These are phyloP conservation scores for Pantelozetes paolii DNA, from an alignment of 2,888 invertebrate species.

Conservation along the genomic window DNA sequence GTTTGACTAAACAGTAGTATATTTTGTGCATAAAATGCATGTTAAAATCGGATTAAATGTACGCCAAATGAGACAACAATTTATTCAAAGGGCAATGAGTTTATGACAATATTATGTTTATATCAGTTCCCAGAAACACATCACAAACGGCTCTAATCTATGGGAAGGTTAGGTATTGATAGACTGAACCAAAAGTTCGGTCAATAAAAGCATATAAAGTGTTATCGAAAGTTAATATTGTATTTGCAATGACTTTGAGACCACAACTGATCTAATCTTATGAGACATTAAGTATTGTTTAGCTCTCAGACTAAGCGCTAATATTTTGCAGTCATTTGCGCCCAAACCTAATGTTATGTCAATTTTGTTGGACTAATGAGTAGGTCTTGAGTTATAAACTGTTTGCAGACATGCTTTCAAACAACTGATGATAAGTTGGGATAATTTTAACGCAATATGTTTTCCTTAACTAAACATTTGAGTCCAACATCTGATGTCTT, in stretches of 20 bases:
- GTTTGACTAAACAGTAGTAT: neutral
- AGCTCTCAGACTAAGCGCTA: neutral
- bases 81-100: neutral
- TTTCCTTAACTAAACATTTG: neutral
- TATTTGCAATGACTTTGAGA: neutral
- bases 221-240: neutral
- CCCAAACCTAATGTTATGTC: neutral
- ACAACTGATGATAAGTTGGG: neutral
- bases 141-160: neutral
- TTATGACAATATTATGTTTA: neutral
- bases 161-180: neutral
- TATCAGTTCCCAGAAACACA: neutral
- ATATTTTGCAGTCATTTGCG: neutral
- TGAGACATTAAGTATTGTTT: neutral
- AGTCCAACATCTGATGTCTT: neutral
- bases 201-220: constrained; percentile 8
- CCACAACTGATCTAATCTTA: neutral
- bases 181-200: neutral
- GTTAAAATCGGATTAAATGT: neutral
- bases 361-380: constrained; percentile 15
- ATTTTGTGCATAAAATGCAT: neutral
- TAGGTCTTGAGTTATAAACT: constrained; percentile 15
- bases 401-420: neutral
- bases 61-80: neutral
- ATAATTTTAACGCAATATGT: constrained; percentile 11